Evolutionary conservation across 2,797 vertebrate genomes (phyloP).

Genomic region (Onychomys arenicola): DNA sequence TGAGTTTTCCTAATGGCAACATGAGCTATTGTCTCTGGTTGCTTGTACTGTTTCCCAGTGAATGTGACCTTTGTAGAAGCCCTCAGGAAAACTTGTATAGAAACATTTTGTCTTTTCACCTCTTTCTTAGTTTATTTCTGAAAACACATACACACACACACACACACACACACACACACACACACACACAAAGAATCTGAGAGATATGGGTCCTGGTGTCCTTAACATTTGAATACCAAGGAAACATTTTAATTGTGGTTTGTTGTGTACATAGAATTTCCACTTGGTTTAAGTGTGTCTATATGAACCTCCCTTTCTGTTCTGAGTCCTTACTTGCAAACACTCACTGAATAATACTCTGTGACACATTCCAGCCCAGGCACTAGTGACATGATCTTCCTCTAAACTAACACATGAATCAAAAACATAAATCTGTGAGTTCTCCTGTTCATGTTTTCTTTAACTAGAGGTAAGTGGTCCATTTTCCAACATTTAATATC

Average conservation of each 20-base stretch:
- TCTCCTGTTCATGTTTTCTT: neutral
- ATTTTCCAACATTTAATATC: neutral
- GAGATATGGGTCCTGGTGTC: neutral
- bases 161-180: no score
- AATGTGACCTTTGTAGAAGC: constrained; percentile 65
- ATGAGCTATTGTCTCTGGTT: constrained; percentile 50
- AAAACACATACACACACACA: no score
- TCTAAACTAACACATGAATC: neutral
- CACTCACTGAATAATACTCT: neutral
- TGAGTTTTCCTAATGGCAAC: constrained; percentile 27
- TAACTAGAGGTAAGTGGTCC: neutral
- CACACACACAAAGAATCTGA: neutral
- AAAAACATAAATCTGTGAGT: neutral
- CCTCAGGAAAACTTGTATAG: constrained; percentile 64
- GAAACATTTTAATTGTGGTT: neutral
- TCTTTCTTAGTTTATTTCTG: constrained; percentile 38
- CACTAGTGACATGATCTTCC: neutral
- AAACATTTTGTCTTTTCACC: constrained; percentile 55
- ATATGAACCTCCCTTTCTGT: neutral
- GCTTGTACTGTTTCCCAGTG: constrained; percentile 60
- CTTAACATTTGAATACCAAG: constrained; percentile 26
- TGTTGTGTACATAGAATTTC: neutral
- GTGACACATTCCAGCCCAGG: neutral
- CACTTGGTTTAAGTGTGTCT: neutral
- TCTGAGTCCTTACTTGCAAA: neutral